A percentile compares a stretch with the other conserved stretches of the same genome.
Evolutionary conservation across 2,888 invertebrate genomes (phyloP).

Genomic region (Lochmaea crataegi): DNA sequence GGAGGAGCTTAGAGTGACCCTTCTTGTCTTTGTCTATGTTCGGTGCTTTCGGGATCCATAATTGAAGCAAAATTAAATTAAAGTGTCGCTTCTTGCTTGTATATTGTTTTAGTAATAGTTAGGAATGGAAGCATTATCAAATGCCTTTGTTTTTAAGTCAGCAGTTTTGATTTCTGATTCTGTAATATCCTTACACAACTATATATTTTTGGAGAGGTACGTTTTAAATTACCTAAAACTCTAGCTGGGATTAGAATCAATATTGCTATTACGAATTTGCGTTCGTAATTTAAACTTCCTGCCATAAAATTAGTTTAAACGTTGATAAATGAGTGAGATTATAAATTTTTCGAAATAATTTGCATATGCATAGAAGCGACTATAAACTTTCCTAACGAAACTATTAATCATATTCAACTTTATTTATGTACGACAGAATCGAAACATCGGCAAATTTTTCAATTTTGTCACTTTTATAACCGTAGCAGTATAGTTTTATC

Average conservation of each 20-base stretch:
- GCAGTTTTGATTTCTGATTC: no score
- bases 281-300: background rate
- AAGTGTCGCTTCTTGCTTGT: no score
- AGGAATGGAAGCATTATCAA: no score
- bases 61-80: no score
- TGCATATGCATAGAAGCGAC: background rate
- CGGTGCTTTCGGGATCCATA: no score
- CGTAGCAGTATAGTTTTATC: background rate
- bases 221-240: background rate
- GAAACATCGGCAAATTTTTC: background rate
- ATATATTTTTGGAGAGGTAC: no score
- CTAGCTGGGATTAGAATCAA: background rate
- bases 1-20: no score
- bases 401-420: conserved; percentile 8
- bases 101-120: no score
- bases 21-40: no score
- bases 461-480: background rate
- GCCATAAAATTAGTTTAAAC: background rate
- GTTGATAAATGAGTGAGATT: conserved; percentile 2
- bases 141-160: no score
- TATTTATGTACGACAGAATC: conserved; percentile 7
- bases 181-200: no score
- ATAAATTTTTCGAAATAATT: conserved; percentile 1
- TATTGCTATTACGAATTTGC: background rate
- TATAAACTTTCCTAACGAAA: background rate